Evolutionary conservation across 2,113 vertebrate species (phyloP).

Genomic region (Axis porcinus): DNA sequence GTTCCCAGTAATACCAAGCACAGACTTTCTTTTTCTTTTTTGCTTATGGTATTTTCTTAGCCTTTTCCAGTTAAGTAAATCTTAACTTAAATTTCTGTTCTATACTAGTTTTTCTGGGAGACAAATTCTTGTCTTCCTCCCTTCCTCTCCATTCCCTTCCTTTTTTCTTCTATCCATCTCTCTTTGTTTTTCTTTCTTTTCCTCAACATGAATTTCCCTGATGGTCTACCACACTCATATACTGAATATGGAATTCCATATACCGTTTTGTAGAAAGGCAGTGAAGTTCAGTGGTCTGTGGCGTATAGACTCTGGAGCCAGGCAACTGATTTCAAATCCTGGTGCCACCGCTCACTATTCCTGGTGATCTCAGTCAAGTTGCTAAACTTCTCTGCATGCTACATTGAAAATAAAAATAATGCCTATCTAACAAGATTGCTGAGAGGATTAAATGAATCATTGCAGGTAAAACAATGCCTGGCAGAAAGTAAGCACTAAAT

Average conservation of each 20-base stretch:
- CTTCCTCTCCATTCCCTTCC: not conserved
- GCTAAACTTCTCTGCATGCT: not conserved
- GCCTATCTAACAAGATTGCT: not conserved
- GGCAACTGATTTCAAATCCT: not conserved
- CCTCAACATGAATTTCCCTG: not conserved
- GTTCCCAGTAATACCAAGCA: not conserved
- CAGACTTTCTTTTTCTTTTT: not conserved
- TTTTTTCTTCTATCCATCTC: not conserved
- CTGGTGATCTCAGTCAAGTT: not conserved
- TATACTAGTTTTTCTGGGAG: not conserved
- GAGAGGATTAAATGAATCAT: not conserved
- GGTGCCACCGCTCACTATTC: not conserved
- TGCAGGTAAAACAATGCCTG: not conserved
- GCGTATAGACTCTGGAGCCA: not conserved
- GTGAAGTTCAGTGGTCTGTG: not conserved
- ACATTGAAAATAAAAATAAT: not conserved
- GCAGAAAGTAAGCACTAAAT: not conserved
- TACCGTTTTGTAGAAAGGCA: not conserved
- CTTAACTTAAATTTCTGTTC: slow-evolving; percentile 10
- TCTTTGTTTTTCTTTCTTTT: not conserved
- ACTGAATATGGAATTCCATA: not conserved
- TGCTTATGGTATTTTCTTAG: not conserved
- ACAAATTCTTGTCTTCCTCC: not conserved
- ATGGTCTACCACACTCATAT: not conserved
- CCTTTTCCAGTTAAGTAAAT: not conserved